These are phyloP conservation scores for Panopea generosa DNA, from an alignment of 2,888 invertebrate genomes.

Conservation along the genomic window DNA sequence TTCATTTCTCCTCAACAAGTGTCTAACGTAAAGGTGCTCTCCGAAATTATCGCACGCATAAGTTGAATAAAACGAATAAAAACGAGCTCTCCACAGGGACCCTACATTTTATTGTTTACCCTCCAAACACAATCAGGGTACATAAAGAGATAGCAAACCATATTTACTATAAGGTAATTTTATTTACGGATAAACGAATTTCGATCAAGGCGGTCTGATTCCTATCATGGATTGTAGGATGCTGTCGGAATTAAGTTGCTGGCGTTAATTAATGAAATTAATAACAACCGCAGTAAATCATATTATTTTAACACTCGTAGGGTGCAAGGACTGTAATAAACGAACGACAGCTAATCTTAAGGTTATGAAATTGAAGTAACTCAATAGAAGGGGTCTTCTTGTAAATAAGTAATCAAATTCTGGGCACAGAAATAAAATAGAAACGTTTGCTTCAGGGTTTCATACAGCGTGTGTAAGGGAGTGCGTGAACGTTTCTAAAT, in stretches of 20 bases:
- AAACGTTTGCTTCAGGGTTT: slow-evolving; percentile 2
- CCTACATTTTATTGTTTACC: slow-evolving; percentile 42
- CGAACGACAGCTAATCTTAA: slow-evolving; percentile 30
- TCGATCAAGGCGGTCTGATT: slow-evolving; percentile 42
- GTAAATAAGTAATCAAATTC: slow-evolving; percentile 44
- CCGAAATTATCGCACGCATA: slow-evolving; percentile 56
- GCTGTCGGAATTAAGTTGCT: slow-evolving; percentile 42
- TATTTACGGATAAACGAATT: slow-evolving; percentile 71
- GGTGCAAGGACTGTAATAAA: slow-evolving; percentile 28
- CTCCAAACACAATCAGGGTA: slow-evolving; percentile 42
- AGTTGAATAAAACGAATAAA: slow-evolving; percentile 53
- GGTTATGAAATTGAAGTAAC: slow-evolving; percentile 50
- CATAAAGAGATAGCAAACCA: slow-evolving; percentile 43
- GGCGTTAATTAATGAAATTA: slow-evolving; percentile 68
- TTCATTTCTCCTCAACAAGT: slow-evolving; percentile 66
- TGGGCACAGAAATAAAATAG: slow-evolving; percentile 38
- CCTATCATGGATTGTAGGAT: too few species aligned
- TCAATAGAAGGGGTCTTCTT: slow-evolving; percentile 23
- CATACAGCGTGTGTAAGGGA: not conserved
- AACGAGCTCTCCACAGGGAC: slow-evolving; percentile 15
- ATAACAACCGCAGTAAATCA: slow-evolving; percentile 56
- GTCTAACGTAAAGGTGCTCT: slow-evolving; percentile 46
- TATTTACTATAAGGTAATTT: slow-evolving; percentile 72
- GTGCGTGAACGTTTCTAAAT: not conserved
- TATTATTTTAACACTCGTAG: slow-evolving; percentile 44